phyloP scores from a whole-genome alignment of 2,888 invertebrate species.

The Drosophila atripex region DNA sequence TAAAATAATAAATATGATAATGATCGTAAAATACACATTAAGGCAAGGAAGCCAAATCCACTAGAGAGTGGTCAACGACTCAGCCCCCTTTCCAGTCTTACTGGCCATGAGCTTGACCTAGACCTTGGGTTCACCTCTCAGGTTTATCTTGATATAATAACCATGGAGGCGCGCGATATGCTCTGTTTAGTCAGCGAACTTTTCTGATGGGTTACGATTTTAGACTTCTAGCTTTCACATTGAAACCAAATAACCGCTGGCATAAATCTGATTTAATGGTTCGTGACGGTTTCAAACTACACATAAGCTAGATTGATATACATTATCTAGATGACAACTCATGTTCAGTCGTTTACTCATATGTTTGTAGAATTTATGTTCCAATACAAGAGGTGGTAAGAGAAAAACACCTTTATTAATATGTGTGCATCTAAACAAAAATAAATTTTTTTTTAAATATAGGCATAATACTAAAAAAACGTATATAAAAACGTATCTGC shows the following conservation, averaged over 20 bases:
- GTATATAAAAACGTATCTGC: too few relatives aligned
- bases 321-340: too few relatives aligned
- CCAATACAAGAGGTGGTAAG: too few relatives aligned
- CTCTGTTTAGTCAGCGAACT: conserved; percentile 58
- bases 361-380: too few relatives aligned
- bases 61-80: conserved; percentile 57
- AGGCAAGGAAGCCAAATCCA: conserved; percentile 24
- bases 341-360: too few relatives aligned
- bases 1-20: conserved; percentile 29
- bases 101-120: conserved; percentile 61
- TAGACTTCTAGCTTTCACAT: not conserved
- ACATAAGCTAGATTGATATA: not conserved
- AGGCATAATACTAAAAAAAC: too few relatives aligned
- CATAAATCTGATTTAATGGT: not conserved
- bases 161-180: conserved; percentile 43
- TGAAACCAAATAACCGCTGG: conserved; percentile 7
- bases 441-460: too few relatives aligned
- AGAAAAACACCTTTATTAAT: too few relatives aligned
- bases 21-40: conserved; percentile 35
- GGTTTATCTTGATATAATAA: conserved; percentile 9
- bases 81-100: conserved; percentile 10
- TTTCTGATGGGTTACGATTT: conserved; percentile 14
- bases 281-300: not conserved
- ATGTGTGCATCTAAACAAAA: too few relatives aligned
- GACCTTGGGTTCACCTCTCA: conserved; percentile 61